These are phyloP conservation scores for Caenorhabditis tropicalis DNA, from an alignment of 1,140 invertebrate genomes.

Conservation along the genomic window DNA sequence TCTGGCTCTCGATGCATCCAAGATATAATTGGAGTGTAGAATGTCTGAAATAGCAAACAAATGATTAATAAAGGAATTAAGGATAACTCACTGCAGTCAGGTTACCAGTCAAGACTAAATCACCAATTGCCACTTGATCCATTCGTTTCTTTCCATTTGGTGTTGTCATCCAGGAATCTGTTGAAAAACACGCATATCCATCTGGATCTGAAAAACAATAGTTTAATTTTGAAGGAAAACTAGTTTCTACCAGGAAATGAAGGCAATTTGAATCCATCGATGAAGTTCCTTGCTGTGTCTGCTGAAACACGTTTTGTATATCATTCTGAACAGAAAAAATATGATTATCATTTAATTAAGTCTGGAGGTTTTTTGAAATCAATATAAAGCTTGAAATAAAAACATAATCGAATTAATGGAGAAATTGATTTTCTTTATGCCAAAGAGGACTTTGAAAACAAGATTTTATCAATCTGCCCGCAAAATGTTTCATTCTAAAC, in stretches of 20 bases:
- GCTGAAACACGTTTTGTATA: neutral
- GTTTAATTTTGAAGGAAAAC: neutral
- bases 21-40: slow-evolving; percentile 25
- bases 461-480: too few relatives aligned
- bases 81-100: slow-evolving; percentile 23
- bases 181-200: slow-evolving; percentile 20
- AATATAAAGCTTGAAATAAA: too few relatives aligned
- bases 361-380: too few relatives aligned
- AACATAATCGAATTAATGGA: too few relatives aligned
- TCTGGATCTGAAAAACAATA: neutral
- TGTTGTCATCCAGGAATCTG: slow-evolving; percentile 41
- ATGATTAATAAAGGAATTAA: too few relatives aligned
- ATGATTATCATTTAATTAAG: too few relatives aligned
- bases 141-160: slow-evolving; percentile 42
- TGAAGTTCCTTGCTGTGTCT: neutral
- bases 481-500: too few relatives aligned
- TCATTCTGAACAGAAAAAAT: neutral
- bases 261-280: neutral
- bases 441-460: too few relatives aligned
- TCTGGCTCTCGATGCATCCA: slow-evolving; percentile 40
- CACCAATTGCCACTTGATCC: slow-evolving; percentile 37
- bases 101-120: slow-evolving; percentile 24
- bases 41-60: neutral
- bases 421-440: too few relatives aligned
- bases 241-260: neutral